Percentiles rank a stretch among this genome's conserved stretches.
These are phyloP conservation scores for Lasioglossum pauxillum DNA, from an alignment of 2,888 invertebrate species.

Conservation along the genomic window DNA sequence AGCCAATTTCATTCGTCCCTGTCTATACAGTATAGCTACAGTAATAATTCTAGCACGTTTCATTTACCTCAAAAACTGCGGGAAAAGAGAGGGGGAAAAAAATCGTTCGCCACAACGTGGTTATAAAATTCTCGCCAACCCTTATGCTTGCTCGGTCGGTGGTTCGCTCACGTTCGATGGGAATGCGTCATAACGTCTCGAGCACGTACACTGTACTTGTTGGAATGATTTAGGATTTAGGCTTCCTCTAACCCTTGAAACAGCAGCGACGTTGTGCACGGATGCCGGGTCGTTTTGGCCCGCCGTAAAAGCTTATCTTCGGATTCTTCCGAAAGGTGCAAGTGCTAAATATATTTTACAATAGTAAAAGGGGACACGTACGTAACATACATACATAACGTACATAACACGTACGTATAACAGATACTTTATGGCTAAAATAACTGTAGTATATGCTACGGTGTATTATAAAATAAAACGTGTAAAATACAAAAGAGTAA, in stretches of 20 bases:
- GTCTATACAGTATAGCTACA: background rate
- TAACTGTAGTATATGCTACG: background rate
- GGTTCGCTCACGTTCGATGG: constrained; percentile 15
- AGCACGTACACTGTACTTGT: constrained; percentile 11
- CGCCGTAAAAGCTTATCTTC: background rate
- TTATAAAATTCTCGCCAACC: constrained; percentile 7
- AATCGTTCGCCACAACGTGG: constrained; percentile 3
- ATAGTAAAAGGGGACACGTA: no score
- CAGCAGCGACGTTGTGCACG: background rate
- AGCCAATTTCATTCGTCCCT: background rate
- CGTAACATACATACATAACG: no score
- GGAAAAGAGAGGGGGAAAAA: background rate
- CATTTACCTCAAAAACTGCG: constrained; percentile 2
- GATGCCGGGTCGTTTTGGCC: background rate
- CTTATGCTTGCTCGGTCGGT: background rate
- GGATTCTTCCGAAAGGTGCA: background rate
- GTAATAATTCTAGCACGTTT: constrained; percentile 5
- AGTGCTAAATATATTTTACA: background rate
- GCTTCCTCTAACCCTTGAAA: background rate
- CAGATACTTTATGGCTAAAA: background rate
- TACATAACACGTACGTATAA: no score
- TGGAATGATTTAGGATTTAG: constrained; percentile 3
- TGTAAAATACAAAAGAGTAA: no score
- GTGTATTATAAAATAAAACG: background rate
- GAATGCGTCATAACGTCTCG: constrained; percentile 11